phyloP scores from a whole-genome alignment of 2,888 invertebrate species.

The Pocota personata region DNA sequence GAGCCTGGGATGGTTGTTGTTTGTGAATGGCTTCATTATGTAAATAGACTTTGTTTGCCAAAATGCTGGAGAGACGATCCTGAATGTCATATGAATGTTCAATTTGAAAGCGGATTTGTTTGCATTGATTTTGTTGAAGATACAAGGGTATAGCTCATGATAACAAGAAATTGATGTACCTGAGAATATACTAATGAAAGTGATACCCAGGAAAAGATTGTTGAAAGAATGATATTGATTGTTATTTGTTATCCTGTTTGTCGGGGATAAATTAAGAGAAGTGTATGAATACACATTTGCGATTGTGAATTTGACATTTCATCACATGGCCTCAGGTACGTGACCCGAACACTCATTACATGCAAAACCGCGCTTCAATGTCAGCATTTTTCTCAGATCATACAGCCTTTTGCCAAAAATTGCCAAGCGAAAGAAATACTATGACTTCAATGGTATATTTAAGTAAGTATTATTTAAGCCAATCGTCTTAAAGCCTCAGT shows the following conservation, averaged over 20 bases:
- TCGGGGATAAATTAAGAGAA: neutral
- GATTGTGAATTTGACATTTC: too few species aligned
- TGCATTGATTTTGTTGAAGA: conserved; percentile 23
- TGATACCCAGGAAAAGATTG: neutral
- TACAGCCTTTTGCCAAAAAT: too few species aligned
- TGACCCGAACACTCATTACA: too few species aligned
- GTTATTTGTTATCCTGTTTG: neutral
- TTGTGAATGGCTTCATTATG: conserved; percentile 67
- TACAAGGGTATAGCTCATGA: conserved; percentile 1
- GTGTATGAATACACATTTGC: too few species aligned
- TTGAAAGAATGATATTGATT: neutral
- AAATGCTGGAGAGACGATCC: neutral
- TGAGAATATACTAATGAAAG: neutral
- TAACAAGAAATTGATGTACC: conserved; percentile 4
- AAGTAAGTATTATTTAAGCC: too few species aligned
- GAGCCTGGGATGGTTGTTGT: conserved; percentile 46
- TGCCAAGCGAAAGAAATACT: too few species aligned
- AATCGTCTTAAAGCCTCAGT: too few species aligned
- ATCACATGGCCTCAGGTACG: too few species aligned
- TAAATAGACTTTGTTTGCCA: conserved; percentile 52
- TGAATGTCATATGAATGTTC: conserved; percentile 30
- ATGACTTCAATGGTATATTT: too few species aligned
- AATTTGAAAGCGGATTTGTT: conserved; percentile 42
- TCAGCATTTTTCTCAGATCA: too few species aligned
- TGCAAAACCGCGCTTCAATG: too few species aligned